phyloP scores from a whole-genome alignment of 2,888 invertebrate genomes.

The Coenonympha arcania region DNA sequence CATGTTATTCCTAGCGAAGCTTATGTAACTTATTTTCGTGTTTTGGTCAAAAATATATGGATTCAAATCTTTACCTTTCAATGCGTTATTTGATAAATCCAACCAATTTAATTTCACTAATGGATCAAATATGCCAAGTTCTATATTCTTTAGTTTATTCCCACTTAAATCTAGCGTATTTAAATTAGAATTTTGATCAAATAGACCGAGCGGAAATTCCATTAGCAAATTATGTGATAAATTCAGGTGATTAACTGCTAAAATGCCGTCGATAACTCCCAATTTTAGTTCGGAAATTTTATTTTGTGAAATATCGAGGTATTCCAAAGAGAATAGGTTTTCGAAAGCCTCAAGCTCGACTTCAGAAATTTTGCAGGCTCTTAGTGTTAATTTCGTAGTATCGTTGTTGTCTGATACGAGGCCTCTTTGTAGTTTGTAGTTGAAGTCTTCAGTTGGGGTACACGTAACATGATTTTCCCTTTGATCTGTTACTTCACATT shows the following conservation, averaged over 20 bases:
- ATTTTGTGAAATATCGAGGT: conserved; percentile 47
- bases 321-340: conserved; percentile 35
- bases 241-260: conserved; percentile 39
- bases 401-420: conserved; percentile 38
- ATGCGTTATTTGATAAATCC: conserved; percentile 44
- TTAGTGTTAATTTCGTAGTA: conserved; percentile 34
- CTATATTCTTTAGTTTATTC: conserved; percentile 36
- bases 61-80: conserved; percentile 39
- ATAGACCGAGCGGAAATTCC: conserved; percentile 42
- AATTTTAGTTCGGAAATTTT: conserved; percentile 39
- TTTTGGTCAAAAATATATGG: conserved; percentile 39
- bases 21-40: conserved; percentile 36
- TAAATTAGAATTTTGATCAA: conserved; percentile 43
- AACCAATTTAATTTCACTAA: conserved; percentile 38
- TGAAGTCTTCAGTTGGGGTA: conserved; percentile 16
- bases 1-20: conserved; percentile 51
- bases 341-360: conserved; percentile 42
- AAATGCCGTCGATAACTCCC: conserved; percentile 42
- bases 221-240: conserved; percentile 43
- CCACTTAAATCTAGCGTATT: conserved; percentile 44
- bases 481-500: conserved; percentile 1
- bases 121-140: conserved; percentile 42
- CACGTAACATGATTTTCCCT: background rate
- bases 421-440: conserved; percentile 36
- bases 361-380: conserved; percentile 36